Percentiles rank a stretch among this genome's conserved stretches.
Conservation (phyloP, 2,113 vertebrate species). For the Nycticebus coucang region DNA sequence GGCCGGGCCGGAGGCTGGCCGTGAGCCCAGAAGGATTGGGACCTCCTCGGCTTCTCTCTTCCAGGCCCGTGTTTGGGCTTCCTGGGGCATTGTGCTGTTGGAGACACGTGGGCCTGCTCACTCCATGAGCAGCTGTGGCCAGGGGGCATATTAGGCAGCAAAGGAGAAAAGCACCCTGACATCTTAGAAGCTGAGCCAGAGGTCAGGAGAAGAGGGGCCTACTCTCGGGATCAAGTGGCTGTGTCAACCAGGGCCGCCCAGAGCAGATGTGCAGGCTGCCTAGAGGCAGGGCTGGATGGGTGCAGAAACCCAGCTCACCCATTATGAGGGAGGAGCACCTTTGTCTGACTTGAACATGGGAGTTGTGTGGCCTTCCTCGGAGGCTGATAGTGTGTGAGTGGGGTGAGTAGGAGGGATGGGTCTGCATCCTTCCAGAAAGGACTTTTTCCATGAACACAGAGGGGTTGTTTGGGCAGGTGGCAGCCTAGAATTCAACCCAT, state of each 20-base stretch:
- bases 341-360: not conserved
- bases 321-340: not conserved
- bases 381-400: not conserved
- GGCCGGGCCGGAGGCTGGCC: not conserved
- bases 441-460: not conserved
- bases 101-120: not conserved
- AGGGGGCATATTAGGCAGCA: no score
- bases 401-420: not conserved
- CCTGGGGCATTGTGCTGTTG: not conserved
- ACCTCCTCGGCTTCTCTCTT: not conserved
- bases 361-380: not conserved
- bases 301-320: not conserved
- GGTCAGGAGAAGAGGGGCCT: not conserved
- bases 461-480: not conserved
- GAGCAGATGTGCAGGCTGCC: not conserved
- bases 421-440: not conserved
- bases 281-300: rapidly evolving
- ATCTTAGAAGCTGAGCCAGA: not conserved
- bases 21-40: not conserved
- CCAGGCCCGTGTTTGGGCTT: not conserved
- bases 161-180: not conserved
- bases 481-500: not conserved
- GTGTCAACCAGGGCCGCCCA: not conserved
- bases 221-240: not conserved
- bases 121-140: not conserved